Percentiles rank a stretch among this genome's conserved stretches.
Conservation (phyloP, 2,113 vertebrate genomes). For the Microtus ochrogaster region DNA sequence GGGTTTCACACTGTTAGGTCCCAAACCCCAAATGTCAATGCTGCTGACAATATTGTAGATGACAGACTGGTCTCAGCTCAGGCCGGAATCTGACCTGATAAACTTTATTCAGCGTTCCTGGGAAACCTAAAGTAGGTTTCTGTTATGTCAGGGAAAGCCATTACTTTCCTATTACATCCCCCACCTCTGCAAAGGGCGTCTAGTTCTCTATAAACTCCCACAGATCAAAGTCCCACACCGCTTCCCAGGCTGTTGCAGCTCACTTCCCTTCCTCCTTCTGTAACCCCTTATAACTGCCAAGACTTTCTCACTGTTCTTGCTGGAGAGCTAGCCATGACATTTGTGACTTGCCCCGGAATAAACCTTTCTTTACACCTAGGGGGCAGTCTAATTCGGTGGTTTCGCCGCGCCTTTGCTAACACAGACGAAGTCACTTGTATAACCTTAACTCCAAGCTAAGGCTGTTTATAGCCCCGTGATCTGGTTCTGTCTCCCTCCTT, state of each 20-base stretch:
- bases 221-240: neutral
- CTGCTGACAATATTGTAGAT: neutral
- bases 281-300: neutral
- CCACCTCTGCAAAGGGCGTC: neutral
- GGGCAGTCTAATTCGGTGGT: neutral
- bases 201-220: neutral
- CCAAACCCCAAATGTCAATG: no score
- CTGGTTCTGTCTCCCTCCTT: neutral
- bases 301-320: neutral
- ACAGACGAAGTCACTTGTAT: neutral
- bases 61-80: neutral
- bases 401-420: neutral
- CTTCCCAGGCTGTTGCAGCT: neutral
- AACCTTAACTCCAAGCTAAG: neutral
- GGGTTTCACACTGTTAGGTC: neutral
- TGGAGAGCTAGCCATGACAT: no score
- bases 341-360: neutral
- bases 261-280: neutral
- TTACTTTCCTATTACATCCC: neutral
- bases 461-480: neutral
- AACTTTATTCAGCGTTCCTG: neutral
- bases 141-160: neutral
- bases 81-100: neutral
- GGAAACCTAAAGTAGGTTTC: neutral
- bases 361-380: neutral